A percentile compares a stretch with the other conserved stretches of the same genome.
Conservation (phyloP, 2,888 invertebrate genomes). For the Catotricha subobsoleta region DNA sequence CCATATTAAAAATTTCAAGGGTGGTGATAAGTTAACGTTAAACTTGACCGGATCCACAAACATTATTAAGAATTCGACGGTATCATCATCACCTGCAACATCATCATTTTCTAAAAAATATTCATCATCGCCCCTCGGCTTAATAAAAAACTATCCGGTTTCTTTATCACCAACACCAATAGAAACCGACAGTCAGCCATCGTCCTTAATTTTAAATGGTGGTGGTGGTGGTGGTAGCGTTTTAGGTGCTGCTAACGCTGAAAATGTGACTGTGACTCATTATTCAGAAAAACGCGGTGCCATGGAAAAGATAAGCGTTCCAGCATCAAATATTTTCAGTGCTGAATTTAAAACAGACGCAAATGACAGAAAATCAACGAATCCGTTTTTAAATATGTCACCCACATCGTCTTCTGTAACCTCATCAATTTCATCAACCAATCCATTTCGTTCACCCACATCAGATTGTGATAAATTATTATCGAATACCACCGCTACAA, state of each 20-base stretch:
- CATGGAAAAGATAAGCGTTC: conserved; percentile 20
- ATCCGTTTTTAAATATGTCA: conserved; percentile 11
- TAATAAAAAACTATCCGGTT: too few species aligned
- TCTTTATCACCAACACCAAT: conserved; percentile 9
- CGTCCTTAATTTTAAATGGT: conserved; percentile 15
- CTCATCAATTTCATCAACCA: not conserved
- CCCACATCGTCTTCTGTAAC: not conserved
- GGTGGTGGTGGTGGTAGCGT: too few species aligned
- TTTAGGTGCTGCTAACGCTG: too few species aligned
- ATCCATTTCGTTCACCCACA: conserved; percentile 6
- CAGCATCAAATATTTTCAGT: conserved; percentile 10
- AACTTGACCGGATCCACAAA: conserved; percentile 37
- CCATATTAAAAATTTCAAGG: conserved; percentile 31
- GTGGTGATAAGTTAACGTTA: conserved; percentile 50
- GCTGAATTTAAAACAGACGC: conserved; percentile 7
- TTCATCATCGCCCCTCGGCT: conserved; percentile 15
- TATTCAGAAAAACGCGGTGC: conserved; percentile 27
- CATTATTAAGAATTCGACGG: conserved; percentile 21
- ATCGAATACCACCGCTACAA: not conserved
- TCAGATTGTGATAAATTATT: not conserved
- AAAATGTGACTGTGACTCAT: conserved; percentile 40
- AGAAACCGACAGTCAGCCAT: too few species aligned
- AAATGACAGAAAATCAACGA: not conserved
- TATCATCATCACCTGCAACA: not conserved
- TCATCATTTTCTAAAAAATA: conserved; percentile 13